Evolutionary conservation across 2,113 vertebrate genomes (phyloP), one percentile per base, ranked within the genome.

Genomic region (Corythaeola cristata): DNA sequence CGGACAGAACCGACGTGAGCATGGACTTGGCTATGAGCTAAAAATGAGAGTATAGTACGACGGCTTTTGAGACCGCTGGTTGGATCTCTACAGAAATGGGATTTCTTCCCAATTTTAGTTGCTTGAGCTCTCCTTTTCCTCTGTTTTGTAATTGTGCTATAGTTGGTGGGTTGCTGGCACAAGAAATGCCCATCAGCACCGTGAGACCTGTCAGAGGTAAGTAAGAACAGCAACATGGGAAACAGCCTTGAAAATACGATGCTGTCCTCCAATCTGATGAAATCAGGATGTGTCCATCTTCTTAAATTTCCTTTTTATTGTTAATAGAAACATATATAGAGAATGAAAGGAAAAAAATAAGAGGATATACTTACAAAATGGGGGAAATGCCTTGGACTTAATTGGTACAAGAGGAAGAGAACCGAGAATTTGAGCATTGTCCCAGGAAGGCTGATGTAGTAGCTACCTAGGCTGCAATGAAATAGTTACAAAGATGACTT

Each of bases 21-120:
- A 0, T 2, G 35, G 55, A 18, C 47, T 30, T 0, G 1, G n/a
- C 67, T 28, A 5, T 11, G 47, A 55, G 77, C 66, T 88, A 3
- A 71, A 68, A 45, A 22, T 9, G 28, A 39, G 56, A 22, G 22
- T 15, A 2, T 17, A 32, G 33, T 21, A 13, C 4, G 3, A 23
- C 6, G 2, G 6, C 52, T 79, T 82, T 60, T 55, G 67, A 59
- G 39, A 7, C 12, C 0, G 4, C 9, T 30, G 62, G 12, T 33
- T 30, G 67, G 26, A 39, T 72, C 14, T 35, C 59, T 52, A 1
- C 13, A n/a, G 50, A 85, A 75, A n/a, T 0, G 22, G 27, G 39
- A 22, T 89, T 90, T 76, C 50, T 86, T 58, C 67, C 35, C 26
- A 3, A 1, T 37, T 87, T 47, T 55, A 27, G 52, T 33, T 37